phyloP scores from a whole-genome alignment of 1,140 invertebrate species.

The Pseudoatta argentina region DNA sequence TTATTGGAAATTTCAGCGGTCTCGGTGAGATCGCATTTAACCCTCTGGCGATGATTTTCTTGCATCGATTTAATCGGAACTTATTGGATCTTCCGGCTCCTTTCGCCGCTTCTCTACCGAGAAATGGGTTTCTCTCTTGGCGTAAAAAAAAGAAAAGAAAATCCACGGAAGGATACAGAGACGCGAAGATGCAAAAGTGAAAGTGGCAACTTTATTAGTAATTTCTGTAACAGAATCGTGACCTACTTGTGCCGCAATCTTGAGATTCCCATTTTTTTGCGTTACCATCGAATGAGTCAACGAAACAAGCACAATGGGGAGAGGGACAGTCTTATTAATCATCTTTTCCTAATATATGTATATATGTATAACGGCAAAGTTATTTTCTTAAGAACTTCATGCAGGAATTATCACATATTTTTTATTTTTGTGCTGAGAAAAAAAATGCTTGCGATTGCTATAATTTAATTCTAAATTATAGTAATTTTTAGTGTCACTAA shows the following conservation, averaged over 20 bases:
- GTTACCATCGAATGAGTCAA: slow-evolving; percentile 32
- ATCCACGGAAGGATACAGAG: slow-evolving; percentile 17
- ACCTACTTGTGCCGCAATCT: slow-evolving; percentile 32
- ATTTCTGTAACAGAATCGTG: slow-evolving; percentile 37
- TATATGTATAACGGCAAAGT: too few relatives aligned
- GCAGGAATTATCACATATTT: neutral
- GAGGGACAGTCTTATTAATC: slow-evolving; percentile 25
- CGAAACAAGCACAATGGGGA: neutral
- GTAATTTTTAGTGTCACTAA: too few relatives aligned
- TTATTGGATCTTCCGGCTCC: neutral
- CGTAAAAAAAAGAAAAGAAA: neutral
- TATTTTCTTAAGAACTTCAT: neutral
- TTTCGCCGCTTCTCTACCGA: slow-evolving; percentile 13
- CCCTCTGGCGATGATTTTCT: slow-evolving; percentile 3
- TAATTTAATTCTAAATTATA: too few relatives aligned
- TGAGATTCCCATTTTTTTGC: slow-evolving; percentile 21
- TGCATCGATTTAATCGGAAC: slow-evolving; percentile 3
- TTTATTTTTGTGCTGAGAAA: neutral
- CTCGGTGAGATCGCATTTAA: neutral
- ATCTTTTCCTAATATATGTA: slow-evolving; percentile 27
- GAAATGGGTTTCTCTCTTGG: slow-evolving; percentile 27
- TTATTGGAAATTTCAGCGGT: neutral
- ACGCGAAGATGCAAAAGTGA: slow-evolving; percentile 57
- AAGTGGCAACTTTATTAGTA: slow-evolving; percentile 50
- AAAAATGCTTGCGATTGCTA: too few relatives aligned